These are phyloP conservation scores for Pemphigus obesinymphae DNA, from an alignment of 1,140 invertebrate genomes.

Conservation along the genomic window DNA sequence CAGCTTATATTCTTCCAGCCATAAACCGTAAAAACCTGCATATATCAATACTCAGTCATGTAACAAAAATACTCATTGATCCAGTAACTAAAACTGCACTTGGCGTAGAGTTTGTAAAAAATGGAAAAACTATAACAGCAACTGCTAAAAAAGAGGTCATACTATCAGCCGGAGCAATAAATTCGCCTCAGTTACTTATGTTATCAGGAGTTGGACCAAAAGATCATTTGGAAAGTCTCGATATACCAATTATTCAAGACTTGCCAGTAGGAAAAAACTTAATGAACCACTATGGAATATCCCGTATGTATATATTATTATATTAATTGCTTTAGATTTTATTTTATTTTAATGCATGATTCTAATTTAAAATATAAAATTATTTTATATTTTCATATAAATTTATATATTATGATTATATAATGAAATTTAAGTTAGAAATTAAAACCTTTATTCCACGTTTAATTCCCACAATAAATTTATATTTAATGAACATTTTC, in stretches of 20 bases:
- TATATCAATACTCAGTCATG: constrained; percentile 61
- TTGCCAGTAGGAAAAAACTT: constrained; percentile 72
- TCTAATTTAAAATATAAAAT: too few relatives aligned
- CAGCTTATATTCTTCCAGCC: constrained; percentile 57
- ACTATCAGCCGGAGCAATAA: constrained; percentile 63
- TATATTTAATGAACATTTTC: too few relatives aligned
- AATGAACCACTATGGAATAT: constrained; percentile 64
- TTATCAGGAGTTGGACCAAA: too few relatives aligned
- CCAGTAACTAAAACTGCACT: constrained; percentile 56
- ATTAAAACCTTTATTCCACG: too few relatives aligned
- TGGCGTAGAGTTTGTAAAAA: constrained; percentile 63
- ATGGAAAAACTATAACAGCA: constrained; percentile 52
- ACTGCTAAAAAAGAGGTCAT: constrained; percentile 62
- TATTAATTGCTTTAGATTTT: too few relatives aligned
- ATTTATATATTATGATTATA: too few relatives aligned
- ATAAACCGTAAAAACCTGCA: constrained; percentile 63
- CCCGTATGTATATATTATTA: constrained; percentile 44
- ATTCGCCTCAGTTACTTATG: constrained; percentile 64
- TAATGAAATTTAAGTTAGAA: too few relatives aligned
- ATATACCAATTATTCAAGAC: constrained; percentile 62
- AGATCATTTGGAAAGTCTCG: constrained; percentile 61
- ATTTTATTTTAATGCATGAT: too few relatives aligned
- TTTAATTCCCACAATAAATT: too few relatives aligned
- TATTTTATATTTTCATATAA: too few relatives aligned
- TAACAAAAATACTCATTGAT: constrained; percentile 66